A percentile compares a stretch with the other conserved stretches of the same genome.
Evolutionary conservation across 2,113 vertebrate genomes (phyloP).

Genomic region (Phalacrocorax pelagicus): DNA sequence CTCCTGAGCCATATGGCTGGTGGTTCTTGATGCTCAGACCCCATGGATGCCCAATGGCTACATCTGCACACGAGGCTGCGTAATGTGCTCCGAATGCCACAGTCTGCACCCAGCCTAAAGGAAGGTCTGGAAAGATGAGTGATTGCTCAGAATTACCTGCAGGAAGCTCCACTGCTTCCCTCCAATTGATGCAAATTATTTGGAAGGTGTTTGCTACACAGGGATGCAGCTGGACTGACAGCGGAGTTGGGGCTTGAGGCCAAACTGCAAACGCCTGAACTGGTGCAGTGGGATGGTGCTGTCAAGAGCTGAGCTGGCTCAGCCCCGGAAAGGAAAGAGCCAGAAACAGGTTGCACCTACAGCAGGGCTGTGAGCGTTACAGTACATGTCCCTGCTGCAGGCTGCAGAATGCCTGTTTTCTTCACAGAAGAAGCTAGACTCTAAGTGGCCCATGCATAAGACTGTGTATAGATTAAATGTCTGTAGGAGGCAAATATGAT

Average conservation of each 20-base stretch:
- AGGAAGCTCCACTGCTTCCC: neutral
- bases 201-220: neutral
- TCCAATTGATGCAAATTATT: neutral
- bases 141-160: neutral
- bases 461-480: neutral
- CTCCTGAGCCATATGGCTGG: neutral
- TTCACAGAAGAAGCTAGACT: neutral
- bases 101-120: neutral
- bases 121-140: neutral
- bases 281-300: neutral
- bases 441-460: fast-evolving
- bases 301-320: neutral
- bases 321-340: neutral
- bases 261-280: neutral
- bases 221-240: neutral
- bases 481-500: neutral
- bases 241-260: neutral
- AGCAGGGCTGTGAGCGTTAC: neutral
- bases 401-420: neutral
- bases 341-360: neutral
- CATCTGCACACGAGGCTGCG: neutral
- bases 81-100: neutral
- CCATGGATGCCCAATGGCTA: neutral
- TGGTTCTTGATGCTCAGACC: neutral
- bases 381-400: neutral